Conservation (phyloP, 2,797 vertebrate species). For the Okamejei kenojei region DNA sequence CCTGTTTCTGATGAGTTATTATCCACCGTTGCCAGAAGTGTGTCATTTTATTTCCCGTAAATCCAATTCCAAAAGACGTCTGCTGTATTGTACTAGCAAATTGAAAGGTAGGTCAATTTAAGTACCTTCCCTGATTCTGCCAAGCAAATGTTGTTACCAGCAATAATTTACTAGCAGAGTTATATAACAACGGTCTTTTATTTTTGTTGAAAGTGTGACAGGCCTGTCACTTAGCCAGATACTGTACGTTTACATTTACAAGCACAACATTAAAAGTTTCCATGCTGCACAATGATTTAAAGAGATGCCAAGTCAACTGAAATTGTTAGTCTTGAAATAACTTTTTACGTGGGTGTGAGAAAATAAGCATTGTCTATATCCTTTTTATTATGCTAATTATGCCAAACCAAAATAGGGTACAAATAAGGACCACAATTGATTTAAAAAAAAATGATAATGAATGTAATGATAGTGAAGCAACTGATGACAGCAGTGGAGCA, state of each 20-base stretch:
- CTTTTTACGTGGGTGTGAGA: neutral
- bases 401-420: neutral
- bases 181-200: too few species aligned
- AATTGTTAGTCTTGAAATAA: neutral
- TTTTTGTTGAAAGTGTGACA: neutral
- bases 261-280: neutral
- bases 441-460: neutral
- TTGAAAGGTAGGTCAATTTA: slow-evolving; percentile 21
- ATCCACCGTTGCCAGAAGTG: neutral
- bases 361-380: neutral
- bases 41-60: slow-evolving; percentile 11
- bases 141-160: neutral
- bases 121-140: neutral
- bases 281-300: neutral
- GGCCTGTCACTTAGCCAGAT: neutral
- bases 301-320: neutral
- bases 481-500: neutral
- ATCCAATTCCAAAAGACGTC: neutral
- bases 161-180: neutral
- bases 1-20: neutral
- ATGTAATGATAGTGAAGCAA: neutral
- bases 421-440: neutral
- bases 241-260: neutral
- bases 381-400: neutral
- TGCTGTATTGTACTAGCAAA: neutral